phyloP scores from a whole-genome alignment of 2,888 invertebrate genomes.

The Cephalotes varians region DNA sequence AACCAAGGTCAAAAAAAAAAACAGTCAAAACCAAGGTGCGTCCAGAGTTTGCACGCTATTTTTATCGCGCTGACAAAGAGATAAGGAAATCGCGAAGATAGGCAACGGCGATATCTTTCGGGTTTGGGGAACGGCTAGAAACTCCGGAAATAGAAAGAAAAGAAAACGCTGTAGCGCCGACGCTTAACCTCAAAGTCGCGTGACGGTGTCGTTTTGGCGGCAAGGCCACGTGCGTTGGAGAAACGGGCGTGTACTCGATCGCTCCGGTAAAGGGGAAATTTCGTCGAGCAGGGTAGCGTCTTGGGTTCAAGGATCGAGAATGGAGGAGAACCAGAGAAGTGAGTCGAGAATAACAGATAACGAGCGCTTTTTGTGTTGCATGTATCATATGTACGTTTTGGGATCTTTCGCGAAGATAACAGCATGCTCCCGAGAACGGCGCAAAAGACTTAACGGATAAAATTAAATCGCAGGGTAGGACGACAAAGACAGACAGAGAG shows the following conservation, averaged over 20 bases:
- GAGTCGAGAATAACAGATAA: background rate
- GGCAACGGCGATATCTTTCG: too few species aligned
- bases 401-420: background rate
- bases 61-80: slow-evolving; percentile 10
- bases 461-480: slow-evolving; percentile 2
- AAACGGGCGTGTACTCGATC: background rate
- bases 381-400: background rate
- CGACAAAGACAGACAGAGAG: background rate
- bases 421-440: background rate
- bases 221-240: slow-evolving; percentile 11
- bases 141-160: background rate
- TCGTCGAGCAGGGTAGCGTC: background rate
- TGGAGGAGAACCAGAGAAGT: slow-evolving; percentile 19
- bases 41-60: background rate
- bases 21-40: background rate
- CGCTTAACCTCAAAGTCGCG: slow-evolving; percentile 29
- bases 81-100: background rate
- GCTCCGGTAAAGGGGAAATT: background rate
- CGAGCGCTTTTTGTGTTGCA: background rate
- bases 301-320: background rate
- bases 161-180: background rate
- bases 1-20: too few species aligned
- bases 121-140: background rate
- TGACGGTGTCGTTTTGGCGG: slow-evolving; percentile 33
- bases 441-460: background rate